phyloP scores from a whole-genome alignment of 2,888 invertebrate genomes.

The Drosophila birchii region DNA sequence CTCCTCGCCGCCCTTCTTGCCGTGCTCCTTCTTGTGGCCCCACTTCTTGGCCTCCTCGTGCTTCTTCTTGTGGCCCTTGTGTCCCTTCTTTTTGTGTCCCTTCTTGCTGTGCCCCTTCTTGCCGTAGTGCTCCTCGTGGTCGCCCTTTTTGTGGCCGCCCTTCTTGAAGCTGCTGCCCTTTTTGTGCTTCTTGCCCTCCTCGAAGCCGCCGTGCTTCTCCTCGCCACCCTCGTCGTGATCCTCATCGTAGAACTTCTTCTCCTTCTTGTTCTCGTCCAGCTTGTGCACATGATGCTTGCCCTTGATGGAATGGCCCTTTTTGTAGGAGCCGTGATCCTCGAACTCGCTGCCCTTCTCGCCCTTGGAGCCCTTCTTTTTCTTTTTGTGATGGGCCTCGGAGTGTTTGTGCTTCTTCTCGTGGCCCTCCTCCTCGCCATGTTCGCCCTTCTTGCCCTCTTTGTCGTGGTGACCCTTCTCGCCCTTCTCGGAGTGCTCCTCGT shows the following conservation, averaged over 20 bases:
- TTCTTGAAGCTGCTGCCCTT: conserved; percentile 93
- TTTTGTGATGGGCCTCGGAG: conserved; percentile 85
- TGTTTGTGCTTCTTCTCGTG: conserved; percentile 86
- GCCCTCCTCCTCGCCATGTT: conserved; percentile 85
- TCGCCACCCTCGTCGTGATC: conserved; percentile 92
- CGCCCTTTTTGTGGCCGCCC: conserved; percentile 91
- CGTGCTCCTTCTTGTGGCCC: conserved; percentile 90
- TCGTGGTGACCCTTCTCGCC: conserved; percentile 90
- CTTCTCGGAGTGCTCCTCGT: conserved; percentile 89
- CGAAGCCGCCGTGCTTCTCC: conserved; percentile 92
- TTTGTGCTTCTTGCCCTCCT: conserved; percentile 92
- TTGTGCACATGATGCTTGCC: conserved; percentile 94
- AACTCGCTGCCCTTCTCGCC: conserved; percentile 86
- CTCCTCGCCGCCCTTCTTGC: conserved; percentile 92
- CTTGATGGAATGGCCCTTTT: conserved; percentile 94
- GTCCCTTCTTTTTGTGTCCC: conserved; percentile 91
- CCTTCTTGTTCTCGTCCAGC: conserved; percentile 93
- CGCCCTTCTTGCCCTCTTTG: conserved; percentile 86
- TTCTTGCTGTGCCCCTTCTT: conserved; percentile 93
- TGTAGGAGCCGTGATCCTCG: conserved; percentile 88
- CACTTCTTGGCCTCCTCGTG: conserved; percentile 92
- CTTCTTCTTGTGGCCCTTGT: conserved; percentile 91
- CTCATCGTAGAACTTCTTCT: conserved; percentile 94
- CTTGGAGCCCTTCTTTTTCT: conserved; percentile 86
- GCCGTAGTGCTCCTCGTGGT: conserved; percentile 91